phyloP scores from a whole-genome alignment of 2,888 invertebrate species.

The Athripsodes cinereus region DNA sequence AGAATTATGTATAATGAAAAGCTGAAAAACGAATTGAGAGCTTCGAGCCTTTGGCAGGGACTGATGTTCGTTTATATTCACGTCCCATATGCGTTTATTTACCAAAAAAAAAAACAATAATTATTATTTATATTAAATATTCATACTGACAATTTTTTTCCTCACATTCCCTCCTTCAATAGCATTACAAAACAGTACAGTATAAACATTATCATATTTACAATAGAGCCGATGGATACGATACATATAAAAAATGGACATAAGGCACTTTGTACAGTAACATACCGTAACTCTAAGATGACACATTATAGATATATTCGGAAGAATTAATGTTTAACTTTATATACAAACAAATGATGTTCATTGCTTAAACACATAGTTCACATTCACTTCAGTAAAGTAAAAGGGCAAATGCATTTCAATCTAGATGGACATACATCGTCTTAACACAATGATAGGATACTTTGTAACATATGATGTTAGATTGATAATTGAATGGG shows the following conservation, averaged over 20 bases:
- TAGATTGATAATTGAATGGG: too few relatives aligned
- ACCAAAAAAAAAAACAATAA: slow-evolving; percentile 33
- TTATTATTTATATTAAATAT: slow-evolving; percentile 2
- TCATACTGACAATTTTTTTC: slow-evolving; percentile 25
- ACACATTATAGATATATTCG: too few relatives aligned
- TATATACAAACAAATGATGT: too few relatives aligned
- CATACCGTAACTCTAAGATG: too few relatives aligned
- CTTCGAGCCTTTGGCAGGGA: slow-evolving; percentile 45
- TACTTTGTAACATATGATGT: too few relatives aligned
- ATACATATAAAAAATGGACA: slow-evolving; percentile 6
- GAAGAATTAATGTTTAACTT: too few relatives aligned
- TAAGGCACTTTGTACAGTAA: slow-evolving; percentile 17
- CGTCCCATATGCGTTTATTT: slow-evolving; percentile 35
- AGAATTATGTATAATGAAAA: slow-evolving; percentile 14
- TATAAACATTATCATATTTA: slow-evolving; percentile 20
- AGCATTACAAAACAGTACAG: slow-evolving; percentile 21
- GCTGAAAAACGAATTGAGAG: slow-evolving; percentile 19
- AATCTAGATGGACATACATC: too few relatives aligned
- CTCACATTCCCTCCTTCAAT: slow-evolving; percentile 23
- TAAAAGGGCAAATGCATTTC: too few relatives aligned
- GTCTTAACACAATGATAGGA: too few relatives aligned
- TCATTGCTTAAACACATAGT: too few relatives aligned
- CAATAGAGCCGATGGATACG: slow-evolving; percentile 17
- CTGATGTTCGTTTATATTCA: slow-evolving; percentile 25
- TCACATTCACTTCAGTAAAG: too few relatives aligned